These are phyloP conservation scores for Osedax fenrisi DNA, from an alignment of 2,888 invertebrate genomes.

Conservation along the genomic window DNA sequence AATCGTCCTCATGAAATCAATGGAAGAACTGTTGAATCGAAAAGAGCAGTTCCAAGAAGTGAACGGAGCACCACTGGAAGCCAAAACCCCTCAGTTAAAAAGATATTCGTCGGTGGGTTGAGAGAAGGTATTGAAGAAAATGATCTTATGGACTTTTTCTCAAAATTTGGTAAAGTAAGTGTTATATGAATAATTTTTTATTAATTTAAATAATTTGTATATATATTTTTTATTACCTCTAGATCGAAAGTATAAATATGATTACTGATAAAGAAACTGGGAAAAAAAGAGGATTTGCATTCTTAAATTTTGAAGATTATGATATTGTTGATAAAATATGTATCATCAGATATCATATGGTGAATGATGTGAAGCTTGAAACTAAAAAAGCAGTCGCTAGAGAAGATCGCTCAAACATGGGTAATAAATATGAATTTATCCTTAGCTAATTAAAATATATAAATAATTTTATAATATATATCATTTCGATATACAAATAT, in stretches of 20 bases:
- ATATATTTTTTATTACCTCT: too few relatives aligned
- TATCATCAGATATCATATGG: background rate
- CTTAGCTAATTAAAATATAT: too few relatives aligned
- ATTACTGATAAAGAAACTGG: conserved; percentile 33
- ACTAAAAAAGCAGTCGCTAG: background rate
- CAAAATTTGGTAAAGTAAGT: conserved; percentile 96
- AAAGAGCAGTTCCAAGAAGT: conserved; percentile 76
- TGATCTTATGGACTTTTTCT: conserved; percentile 76
- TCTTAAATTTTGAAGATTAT: conserved; percentile 86
- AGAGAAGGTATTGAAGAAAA: conserved; percentile 82
- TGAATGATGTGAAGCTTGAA: background rate
- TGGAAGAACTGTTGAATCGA: conserved; percentile 85
- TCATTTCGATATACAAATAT: too few relatives aligned
- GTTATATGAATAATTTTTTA: too few relatives aligned
- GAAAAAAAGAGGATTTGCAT: conserved; percentile 54
- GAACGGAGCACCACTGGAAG: background rate
- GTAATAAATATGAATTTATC: too few relatives aligned
- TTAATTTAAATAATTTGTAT: too few relatives aligned
- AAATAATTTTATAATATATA: too few relatives aligned
- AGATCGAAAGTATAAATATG: conserved; percentile 51
- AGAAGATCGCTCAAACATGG: too few relatives aligned
- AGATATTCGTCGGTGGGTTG: conserved; percentile 81
- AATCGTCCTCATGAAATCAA: conserved; percentile 76
- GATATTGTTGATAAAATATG: conserved; percentile 79
- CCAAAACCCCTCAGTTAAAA: conserved; percentile 45